Evolutionary conservation across 2,113 vertebrate genomes (phyloP), one percentile per base, ranked within the genome.

Genomic region (Eulemur macaco): DNA sequence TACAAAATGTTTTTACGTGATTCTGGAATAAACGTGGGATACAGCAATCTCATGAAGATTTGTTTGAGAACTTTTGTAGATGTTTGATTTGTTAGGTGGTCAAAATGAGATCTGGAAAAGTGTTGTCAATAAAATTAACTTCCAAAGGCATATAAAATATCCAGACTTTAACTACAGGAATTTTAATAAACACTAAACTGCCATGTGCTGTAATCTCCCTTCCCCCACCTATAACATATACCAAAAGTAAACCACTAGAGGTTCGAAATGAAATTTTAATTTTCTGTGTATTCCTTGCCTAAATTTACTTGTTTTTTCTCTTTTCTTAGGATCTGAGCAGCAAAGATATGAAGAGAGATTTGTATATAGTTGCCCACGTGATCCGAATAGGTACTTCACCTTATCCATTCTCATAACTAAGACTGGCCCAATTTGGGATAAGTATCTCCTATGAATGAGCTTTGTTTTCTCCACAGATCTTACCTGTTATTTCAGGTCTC

Each of bases 281-380:
- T 92, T 97, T 94, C 23, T 88, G 6, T 90, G 21, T 73, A 54
- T 73, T 93, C 27, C 23, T 78, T 92, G 64, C 42, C 52, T 95
- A n/a, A 77, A 66, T 95, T 96, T 94, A 85, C 91, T 89, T 88
- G 37, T 95, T 81, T 3, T 95, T 96, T 97, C 60, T 82, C 95
- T 37, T 97, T 73, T 96, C 95, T 63, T 93, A 99, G 99, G 99
- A 99, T 98, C 98, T 99, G 92, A 99, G 99, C 98, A 99, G 99
- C 98, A 99, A 99, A 98, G 99, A 99, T 98, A 98, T 99, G 98
- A 99, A 99, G 99, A 99, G 99, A 97, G 99, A 99, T 98, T 99
- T 99, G 86, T 99, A 99, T 97, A 99, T 99, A 97, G 99, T 99
- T 97, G 99, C 99, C 97, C 99, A 99, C 90, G 99, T 99, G 95